Percentiles rank a stretch among this genome's conserved stretches.
Evolutionary conservation across 2,888 invertebrate genomes (phyloP).

Genomic region (Cryptus viduatorius): DNA sequence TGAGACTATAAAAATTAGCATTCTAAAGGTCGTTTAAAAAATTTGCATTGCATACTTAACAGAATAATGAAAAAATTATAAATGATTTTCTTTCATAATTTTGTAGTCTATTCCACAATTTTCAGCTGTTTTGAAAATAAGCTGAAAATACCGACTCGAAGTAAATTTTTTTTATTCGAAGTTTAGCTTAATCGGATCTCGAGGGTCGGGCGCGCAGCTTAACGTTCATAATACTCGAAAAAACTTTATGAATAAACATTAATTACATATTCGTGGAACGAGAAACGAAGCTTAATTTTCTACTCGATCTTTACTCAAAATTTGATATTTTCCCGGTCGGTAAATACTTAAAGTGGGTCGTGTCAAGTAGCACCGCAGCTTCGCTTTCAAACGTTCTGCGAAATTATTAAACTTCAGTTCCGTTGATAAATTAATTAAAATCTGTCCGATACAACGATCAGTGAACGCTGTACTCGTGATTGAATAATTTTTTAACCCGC

Average conservation of each 20-base stretch:
- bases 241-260: not conserved
- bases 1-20: too few species aligned
- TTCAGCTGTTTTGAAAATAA: too few species aligned
- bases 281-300: not conserved
- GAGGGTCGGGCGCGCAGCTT: not conserved
- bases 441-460: not conserved
- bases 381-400: not conserved
- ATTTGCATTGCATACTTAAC: too few species aligned
- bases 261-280: not conserved
- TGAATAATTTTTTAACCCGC: constrained; percentile 31
- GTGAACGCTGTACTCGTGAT: not conserved
- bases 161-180: too few species aligned
- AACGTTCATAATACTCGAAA: not conserved
- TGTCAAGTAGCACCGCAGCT: not conserved
- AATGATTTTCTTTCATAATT: too few species aligned
- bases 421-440: constrained; percentile 21
- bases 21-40: too few species aligned
- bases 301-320: not conserved
- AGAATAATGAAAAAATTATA: too few species aligned
- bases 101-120: too few species aligned
- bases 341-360: constrained; percentile 5
- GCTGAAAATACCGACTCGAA: too few species aligned
- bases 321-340: constrained; percentile 18
- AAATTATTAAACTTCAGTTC: constrained; percentile 5
- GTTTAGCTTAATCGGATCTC: not conserved